Base-by-base conservation (phyloP, 2,797 vertebrate species). In the Paedocypris micromegethes region DNA sequence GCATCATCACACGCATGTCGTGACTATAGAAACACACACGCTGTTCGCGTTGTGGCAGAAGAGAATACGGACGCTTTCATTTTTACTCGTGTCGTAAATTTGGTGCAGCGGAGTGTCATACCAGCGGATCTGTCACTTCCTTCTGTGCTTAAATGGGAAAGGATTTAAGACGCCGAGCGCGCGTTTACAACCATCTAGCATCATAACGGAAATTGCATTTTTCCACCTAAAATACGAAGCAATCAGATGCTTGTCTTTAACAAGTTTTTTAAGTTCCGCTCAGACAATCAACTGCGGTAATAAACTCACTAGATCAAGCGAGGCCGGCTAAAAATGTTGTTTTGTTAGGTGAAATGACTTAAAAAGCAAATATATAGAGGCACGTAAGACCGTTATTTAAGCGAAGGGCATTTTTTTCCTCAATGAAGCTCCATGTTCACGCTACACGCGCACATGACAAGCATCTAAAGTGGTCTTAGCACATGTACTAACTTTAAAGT, bases 381-480 rank as follows among this genome's bases (percentile, higher is more conserved):
- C 23, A 23, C 23, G 23, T 23, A 23, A 23, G 23, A 23, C 23
- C 23, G 23, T 23, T 23, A 23, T 23, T 23, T 23, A 23, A 23
- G 23, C 23, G 23, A 23, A 23, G 23, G 23, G 23, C 23, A 23
- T 59, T 44, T 50, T 48, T 54, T 2, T 23, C 4, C 5, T 60
- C 5, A 42, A 63, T 48, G 50, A 64, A 56, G 38, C 55, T 38
- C 45, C 9, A 7, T 67, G 59, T 58, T 58, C 70, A 64, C 70
- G 66, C 8, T 43, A 58, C 49, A 47, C 50, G 58, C 47, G 61
- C 49, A 64, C 59, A 74, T 68, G 42, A 70, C 50, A 74, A 48
- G 56, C 50, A 50, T 61, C 38, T 68, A 63, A 66, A 73, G 67
- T 65, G 51, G 9, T n/a, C 43, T 55, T 54, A 65, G 52, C 43